phyloP scores from a whole-genome alignment of 1,140 invertebrate species.

The Danaus plexippus region DNA sequence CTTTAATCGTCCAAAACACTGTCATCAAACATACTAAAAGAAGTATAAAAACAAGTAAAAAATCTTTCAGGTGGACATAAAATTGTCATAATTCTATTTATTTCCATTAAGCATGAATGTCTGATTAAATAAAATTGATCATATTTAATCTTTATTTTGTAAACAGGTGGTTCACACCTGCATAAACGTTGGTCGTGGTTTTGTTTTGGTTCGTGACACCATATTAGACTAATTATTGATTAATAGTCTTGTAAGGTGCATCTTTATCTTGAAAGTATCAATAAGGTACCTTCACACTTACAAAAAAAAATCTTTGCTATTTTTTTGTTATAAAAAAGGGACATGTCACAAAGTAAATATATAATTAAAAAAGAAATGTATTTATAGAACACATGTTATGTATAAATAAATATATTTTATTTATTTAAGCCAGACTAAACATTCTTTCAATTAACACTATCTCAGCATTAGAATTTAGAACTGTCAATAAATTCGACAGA shows the following conservation, averaged over 20 bases:
- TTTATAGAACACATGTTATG: no score
- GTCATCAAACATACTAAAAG: no score
- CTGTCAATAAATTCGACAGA: no score
- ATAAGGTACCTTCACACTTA: slow-evolving; percentile 17
- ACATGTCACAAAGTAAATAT: no score
- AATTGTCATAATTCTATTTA: slow-evolving; percentile 17
- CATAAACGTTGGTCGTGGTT: slow-evolving; percentile 27
- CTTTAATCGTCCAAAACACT: no score
- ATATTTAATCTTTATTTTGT: slow-evolving; percentile 19
- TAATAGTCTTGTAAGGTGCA: slow-evolving; percentile 16
- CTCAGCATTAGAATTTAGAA: no score
- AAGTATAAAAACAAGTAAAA: no score
- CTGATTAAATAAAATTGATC: slow-evolving; percentile 11
- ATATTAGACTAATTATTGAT: slow-evolving; percentile 34
- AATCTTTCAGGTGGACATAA: slow-evolving; percentile 6
- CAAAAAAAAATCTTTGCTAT: neutral
- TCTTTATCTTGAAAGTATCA: slow-evolving; percentile 22
- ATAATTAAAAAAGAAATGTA: no score
- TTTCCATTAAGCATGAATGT: slow-evolving; percentile 9
- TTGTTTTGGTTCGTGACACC: slow-evolving; percentile 24
- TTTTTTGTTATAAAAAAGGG: no score
- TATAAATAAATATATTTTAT: no score
- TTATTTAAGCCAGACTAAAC: no score
- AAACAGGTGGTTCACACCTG: slow-evolving; percentile 41
- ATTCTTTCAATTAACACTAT: no score